Conservation (phyloP, 2,797 vertebrate genomes). For the Catamblyrhynchus diadema region DNA sequence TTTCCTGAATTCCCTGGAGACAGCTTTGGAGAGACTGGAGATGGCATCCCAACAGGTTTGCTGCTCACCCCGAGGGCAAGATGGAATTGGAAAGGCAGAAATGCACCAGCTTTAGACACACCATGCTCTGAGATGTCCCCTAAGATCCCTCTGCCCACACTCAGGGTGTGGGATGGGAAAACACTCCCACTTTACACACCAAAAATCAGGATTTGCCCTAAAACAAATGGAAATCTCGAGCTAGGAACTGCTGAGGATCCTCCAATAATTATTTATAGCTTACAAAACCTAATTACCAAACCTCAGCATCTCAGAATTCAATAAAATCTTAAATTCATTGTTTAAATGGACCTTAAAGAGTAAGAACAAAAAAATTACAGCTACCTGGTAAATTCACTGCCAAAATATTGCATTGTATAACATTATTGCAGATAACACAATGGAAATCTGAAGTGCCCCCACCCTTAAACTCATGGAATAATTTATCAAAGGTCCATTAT, state of each 20-base stretch:
- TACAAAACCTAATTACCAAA: background rate
- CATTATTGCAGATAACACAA: background rate
- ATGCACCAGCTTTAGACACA: background rate
- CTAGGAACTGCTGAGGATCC: background rate
- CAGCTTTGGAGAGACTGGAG: slow-evolving; percentile 96
- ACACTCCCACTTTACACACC: background rate
- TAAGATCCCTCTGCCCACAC: background rate
- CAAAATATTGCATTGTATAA: background rate
- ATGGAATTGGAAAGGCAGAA: background rate
- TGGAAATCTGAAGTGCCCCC: background rate
- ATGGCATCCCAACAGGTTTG: slow-evolving; percentile 95
- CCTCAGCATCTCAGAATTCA: background rate
- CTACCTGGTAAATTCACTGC: background rate
- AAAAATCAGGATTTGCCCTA: background rate
- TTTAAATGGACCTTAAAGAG: background rate
- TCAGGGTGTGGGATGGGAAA: background rate
- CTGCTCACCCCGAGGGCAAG: slow-evolving; percentile 66
- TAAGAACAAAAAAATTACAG: background rate
- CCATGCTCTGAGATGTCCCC: background rate
- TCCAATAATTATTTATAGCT: background rate
- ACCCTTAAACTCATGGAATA: background rate
- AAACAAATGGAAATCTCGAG: fast-evolving
- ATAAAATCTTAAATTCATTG: background rate
- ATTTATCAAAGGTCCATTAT: background rate
- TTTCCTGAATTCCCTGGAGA: slow-evolving; percentile 92